Percentiles rank a stretch among this genome's conserved stretches.
Conservation (phyloP, 2,797 vertebrate species). For the Telmatherina bonti region DNA sequence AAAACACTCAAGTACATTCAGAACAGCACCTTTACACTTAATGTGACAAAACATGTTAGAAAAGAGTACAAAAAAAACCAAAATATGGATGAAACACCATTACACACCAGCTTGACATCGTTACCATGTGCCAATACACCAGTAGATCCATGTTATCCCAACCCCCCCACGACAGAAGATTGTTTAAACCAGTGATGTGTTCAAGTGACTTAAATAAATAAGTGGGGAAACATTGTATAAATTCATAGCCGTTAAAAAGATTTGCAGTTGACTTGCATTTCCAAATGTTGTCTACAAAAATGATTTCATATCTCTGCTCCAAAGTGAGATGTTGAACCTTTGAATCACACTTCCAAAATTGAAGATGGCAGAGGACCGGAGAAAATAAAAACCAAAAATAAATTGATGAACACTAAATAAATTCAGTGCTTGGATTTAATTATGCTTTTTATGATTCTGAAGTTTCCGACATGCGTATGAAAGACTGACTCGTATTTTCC, state of each 20-base stretch:
- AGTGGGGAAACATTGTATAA: constrained; percentile 39
- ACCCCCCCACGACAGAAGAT: constrained; percentile 38
- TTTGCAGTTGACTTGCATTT: constrained; percentile 12
- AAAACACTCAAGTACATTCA: constrained; percentile 66
- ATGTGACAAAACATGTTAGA: constrained; percentile 45
- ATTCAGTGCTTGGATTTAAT: constrained; percentile 51
- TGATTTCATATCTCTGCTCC: constrained; percentile 15
- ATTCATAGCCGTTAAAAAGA: constrained; percentile 27
- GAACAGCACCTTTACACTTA: constrained; percentile 60
- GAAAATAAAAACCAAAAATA: neutral
- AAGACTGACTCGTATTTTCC: constrained; percentile 26
- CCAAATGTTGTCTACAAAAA: constrained; percentile 10
- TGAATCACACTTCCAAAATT: constrained; percentile 35
- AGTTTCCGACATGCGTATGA: constrained; percentile 37
- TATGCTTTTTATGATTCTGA: constrained; percentile 33
- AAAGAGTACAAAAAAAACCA: constrained; percentile 65
- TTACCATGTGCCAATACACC: constrained; percentile 33
- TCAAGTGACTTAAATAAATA: constrained; percentile 70
- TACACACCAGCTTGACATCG: constrained; percentile 17
- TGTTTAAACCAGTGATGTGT: constrained; percentile 47
- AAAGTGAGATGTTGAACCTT: constrained; percentile 23
- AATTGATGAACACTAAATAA: constrained; percentile 36
- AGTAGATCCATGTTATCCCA: constrained; percentile 25
- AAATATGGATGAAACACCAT: constrained; percentile 38
- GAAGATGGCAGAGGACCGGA: constrained; percentile 11